Evolutionary conservation across 2,113 vertebrate species (phyloP).

Genomic region (Atrichornis clamosus): DNA sequence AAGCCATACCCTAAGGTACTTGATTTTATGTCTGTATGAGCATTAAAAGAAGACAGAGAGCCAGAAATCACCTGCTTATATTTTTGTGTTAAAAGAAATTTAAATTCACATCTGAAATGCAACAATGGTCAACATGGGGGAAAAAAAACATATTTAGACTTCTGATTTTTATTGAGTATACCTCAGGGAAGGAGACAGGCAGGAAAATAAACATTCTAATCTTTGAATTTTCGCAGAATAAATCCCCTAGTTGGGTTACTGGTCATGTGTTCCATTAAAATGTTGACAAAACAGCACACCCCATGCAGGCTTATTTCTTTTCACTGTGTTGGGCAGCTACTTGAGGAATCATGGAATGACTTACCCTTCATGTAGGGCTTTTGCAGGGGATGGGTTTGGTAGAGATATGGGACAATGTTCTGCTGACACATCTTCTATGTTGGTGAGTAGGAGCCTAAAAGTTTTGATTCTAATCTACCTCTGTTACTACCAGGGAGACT

Average conservation of each 20-base stretch:
- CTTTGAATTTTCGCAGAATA: neutral
- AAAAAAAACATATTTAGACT: neutral
- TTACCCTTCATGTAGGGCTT: neutral
- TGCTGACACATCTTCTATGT: neutral
- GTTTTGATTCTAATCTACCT: neutral
- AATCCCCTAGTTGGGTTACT: neutral
- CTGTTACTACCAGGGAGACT: neutral
- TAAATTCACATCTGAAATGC: neutral
- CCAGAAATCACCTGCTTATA: neutral
- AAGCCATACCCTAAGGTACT: neutral
- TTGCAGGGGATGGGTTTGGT: neutral
- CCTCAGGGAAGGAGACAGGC: neutral
- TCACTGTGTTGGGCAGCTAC: too few species aligned
- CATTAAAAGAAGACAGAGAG: neutral
- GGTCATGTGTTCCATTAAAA: too few species aligned
- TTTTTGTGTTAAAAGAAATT: neutral
- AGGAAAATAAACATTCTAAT: neutral
- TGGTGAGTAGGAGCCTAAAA: neutral
- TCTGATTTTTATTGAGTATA: neutral
- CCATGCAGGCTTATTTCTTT: rapidly evolving
- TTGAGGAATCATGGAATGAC: neutral
- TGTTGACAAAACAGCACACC: neutral
- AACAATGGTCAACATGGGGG: neutral
- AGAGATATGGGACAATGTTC: neutral
- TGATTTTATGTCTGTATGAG: neutral